A percentile compares a stretch with the other conserved stretches of the same genome.
Conservation (phyloP, 2,888 invertebrate genomes). For the Troides helena region DNA sequence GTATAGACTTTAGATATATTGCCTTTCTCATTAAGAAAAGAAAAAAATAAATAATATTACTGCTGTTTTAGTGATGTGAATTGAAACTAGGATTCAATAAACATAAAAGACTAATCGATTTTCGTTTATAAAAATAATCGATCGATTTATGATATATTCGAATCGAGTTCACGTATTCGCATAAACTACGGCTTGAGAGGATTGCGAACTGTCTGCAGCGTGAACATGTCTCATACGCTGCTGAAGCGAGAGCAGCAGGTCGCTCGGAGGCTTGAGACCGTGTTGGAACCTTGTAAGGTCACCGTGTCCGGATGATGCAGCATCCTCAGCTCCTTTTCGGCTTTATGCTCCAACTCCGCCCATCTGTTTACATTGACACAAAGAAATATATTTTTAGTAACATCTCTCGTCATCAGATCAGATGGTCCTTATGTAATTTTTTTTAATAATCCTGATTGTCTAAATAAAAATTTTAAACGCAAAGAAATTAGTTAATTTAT, state of each 20-base stretch:
- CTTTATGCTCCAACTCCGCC: slow-evolving; percentile 79
- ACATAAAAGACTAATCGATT: not conserved
- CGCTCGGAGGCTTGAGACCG: slow-evolving; percentile 61
- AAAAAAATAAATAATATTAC: not conserved
- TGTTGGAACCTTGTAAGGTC: slow-evolving; percentile 64
- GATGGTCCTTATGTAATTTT: no score
- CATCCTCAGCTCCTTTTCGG: slow-evolving; percentile 79
- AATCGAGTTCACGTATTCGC: slow-evolving; percentile 6
- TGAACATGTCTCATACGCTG: slow-evolving; percentile 42
- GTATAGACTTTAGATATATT: not conserved
- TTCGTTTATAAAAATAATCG: not conserved
- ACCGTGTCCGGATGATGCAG: slow-evolving; percentile 70
- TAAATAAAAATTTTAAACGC: no score
- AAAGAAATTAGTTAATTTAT: no score
- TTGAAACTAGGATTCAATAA: not conserved
- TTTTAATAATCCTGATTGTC: no score
- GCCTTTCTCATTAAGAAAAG: not conserved
- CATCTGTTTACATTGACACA: slow-evolving; percentile 56
- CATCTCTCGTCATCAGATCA: no score
- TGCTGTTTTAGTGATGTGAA: not conserved
- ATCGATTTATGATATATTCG: not conserved
- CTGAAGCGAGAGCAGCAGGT: slow-evolving; percentile 68
- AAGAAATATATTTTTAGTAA: no score
- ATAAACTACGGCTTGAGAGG: not conserved
- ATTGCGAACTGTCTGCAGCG: slow-evolving; percentile 2